Percentiles rank a stretch among this genome's conserved stretches.
phyloP scores from a whole-genome alignment of 2,888 invertebrate species.

The Leptura quadrifasciata region DNA sequence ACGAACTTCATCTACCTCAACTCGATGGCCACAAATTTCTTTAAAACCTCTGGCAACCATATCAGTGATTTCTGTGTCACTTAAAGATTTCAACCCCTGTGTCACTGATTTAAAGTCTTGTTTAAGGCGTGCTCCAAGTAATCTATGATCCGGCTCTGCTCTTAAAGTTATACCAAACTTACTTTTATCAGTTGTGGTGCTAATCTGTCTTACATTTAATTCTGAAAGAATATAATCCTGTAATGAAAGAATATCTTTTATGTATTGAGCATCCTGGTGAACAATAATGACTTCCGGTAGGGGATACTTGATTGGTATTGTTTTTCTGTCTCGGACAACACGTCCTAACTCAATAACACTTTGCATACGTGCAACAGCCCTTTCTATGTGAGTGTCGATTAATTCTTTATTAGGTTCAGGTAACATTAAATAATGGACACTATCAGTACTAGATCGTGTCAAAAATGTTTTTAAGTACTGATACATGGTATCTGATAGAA shows the following conservation, averaged over 20 bases:
- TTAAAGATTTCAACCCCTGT: constrained; percentile 86
- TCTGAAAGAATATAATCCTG: constrained; percentile 93
- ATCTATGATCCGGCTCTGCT: constrained; percentile 97
- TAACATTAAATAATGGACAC: constrained; percentile 94
- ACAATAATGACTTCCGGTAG: constrained; percentile 96
- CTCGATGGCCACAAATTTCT: constrained; percentile 83
- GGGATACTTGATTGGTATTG: constrained; percentile 96
- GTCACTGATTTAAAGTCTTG: constrained; percentile 92
- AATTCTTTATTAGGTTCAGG: constrained; percentile 83
- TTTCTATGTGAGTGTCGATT: constrained; percentile 91
- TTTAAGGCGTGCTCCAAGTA: constrained; percentile 91
- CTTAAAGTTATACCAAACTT: constrained; percentile 89
- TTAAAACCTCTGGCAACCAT: constrained; percentile 84
- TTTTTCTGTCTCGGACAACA: constrained; percentile 93
- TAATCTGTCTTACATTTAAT: constrained; percentile 91
- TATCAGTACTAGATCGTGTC: constrained; percentile 78
- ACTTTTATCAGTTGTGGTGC: constrained; percentile 91
- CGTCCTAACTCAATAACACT: constrained; percentile 95
- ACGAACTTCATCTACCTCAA: constrained; percentile 87
- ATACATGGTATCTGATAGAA: constrained; percentile 96
- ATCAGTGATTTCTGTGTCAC: constrained; percentile 86
- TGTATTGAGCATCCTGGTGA: constrained; percentile 86
- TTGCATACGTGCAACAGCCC: constrained; percentile 95
- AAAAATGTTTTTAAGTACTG: constrained; percentile 88
- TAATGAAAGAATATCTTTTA: constrained; percentile 83